Conservation (phyloP, 1,140 invertebrate genomes). For the Chelonus insularis region DNA sequence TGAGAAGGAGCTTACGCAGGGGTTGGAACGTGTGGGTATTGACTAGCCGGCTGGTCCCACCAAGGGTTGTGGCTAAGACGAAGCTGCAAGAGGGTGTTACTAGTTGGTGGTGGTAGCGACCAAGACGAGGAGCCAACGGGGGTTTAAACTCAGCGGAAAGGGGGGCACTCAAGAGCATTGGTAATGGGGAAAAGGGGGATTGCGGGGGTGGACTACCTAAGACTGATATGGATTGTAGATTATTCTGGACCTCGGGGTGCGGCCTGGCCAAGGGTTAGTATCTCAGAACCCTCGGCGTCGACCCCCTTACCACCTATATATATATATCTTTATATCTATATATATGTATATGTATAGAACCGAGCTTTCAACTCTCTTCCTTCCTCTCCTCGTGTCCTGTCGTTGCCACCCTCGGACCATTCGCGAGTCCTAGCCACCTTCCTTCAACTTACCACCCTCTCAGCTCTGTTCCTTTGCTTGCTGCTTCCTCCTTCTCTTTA, state of each 20-base stretch:
- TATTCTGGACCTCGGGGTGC: conserved; percentile 61
- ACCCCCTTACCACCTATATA: conserved; percentile 13
- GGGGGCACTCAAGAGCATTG: neutral
- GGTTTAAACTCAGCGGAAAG: conserved; percentile 4
- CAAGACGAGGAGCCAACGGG: conserved; percentile 18
- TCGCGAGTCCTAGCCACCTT: conserved; percentile 28
- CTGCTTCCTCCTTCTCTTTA: neutral
- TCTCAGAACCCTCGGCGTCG: conserved; percentile 49
- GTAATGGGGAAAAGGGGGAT: conserved; percentile 8
- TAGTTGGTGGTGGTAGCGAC: conserved; percentile 17
- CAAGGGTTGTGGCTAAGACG: conserved; percentile 58
- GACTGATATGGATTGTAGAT: conserved; percentile 63
- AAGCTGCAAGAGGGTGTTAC: conserved; percentile 32
- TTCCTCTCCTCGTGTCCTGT: conserved; percentile 34
- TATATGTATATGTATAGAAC: conserved; percentile 16
- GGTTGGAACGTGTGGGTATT: conserved; percentile 46
- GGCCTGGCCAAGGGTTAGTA: conserved; percentile 60
- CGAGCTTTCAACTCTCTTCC: conserved; percentile 23
- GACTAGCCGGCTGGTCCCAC: conserved; percentile 50
- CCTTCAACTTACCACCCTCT: conserved; percentile 23
- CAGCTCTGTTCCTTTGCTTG: neutral
- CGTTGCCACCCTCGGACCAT: conserved; percentile 41
- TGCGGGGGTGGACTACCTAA: conserved; percentile 51
- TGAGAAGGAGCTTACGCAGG: conserved; percentile 18
- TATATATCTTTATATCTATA: conserved; percentile 4